phyloP scores from a whole-genome alignment of 2,797 vertebrate genomes.

The Antrozous pallidus region DNA sequence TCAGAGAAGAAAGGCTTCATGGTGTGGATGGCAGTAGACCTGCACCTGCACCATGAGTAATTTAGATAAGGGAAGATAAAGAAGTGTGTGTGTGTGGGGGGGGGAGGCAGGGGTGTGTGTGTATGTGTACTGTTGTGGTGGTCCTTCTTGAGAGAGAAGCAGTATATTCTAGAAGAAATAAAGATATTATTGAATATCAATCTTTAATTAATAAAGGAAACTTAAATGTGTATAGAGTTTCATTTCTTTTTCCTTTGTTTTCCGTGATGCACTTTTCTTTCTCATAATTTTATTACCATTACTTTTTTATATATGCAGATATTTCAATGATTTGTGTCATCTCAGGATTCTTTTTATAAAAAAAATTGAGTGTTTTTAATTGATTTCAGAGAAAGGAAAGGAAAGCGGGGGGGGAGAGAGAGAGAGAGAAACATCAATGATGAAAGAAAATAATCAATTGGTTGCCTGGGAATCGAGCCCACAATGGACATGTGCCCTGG shows the following conservation, averaged over 20 bases:
- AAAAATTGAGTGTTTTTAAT: no score
- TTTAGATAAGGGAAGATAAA: not conserved
- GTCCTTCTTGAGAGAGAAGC: not conserved
- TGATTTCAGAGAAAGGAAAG: no score
- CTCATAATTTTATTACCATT: not conserved
- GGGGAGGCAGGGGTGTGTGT: no score
- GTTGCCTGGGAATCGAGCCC: no score
- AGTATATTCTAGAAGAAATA: not conserved
- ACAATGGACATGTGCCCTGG: no score
- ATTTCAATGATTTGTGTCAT: not conserved
- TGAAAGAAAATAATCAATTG: no score
- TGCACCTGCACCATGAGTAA: not conserved
- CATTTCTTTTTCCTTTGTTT: not conserved
- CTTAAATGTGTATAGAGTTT: not conserved
- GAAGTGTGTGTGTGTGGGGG: no score
- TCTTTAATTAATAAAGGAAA: not conserved
- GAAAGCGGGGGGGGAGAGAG: no score
- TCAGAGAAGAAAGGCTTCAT: not conserved
- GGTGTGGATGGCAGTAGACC: not conserved
- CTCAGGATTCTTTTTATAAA: not conserved
- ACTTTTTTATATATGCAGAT: not conserved
- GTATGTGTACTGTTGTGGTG: not conserved
- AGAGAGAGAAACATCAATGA: no score
- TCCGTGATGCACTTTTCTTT: not conserved
- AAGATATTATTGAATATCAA: not conserved